Evolutionary conservation across 2,888 invertebrate genomes (phyloP), one percentile per base, ranked within the genome.

Genomic region (Xestia xanthographa): DNA sequence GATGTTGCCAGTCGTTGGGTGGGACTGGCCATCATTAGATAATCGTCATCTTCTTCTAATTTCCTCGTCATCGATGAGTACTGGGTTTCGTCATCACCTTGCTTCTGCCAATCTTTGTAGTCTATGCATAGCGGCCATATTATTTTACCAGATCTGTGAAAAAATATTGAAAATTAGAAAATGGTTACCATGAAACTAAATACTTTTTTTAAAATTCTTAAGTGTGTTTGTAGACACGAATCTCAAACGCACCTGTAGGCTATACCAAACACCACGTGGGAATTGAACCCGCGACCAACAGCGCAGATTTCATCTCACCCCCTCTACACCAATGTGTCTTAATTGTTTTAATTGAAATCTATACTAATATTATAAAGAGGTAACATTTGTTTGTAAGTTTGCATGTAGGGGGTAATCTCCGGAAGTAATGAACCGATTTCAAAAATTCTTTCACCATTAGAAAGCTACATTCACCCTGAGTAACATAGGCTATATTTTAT

Each of bases 111-210:
- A 83, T 96, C 96, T 89, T 97, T 96, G 88, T 97, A 97, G 82
- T 97, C 96, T 87, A 96, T 94, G 90, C 97, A 97, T 9, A 97
- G 90, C 0, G 97, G 96, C 94, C 95, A 95, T 75, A 97, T 95
- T 87, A 93, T 95, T 90, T 95, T 94, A 3, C 95, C 96, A 0
- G 97, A 97, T 85, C 97, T 97, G 93, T 29, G 87, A 92, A 82
- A 34, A 68, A 53, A 38, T 5, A 29, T 17, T 20, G 5, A 26
- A 72, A 11, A 34, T 26, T 22, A 70, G 17, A 20, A 43, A 68
- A 72, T 26, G 3, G 22, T 20, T 50, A 22, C 48, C 48, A 22
- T 50, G 22, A 22, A 22, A 22, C 48, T 22, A 2, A 8, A 22
- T 48, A 0, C 20, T 50, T 3, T 22, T 20, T 45, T n/a, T n/a